Evolutionary conservation across 2,888 invertebrate species (phyloP).

Genomic region (Boloria selene): DNA sequence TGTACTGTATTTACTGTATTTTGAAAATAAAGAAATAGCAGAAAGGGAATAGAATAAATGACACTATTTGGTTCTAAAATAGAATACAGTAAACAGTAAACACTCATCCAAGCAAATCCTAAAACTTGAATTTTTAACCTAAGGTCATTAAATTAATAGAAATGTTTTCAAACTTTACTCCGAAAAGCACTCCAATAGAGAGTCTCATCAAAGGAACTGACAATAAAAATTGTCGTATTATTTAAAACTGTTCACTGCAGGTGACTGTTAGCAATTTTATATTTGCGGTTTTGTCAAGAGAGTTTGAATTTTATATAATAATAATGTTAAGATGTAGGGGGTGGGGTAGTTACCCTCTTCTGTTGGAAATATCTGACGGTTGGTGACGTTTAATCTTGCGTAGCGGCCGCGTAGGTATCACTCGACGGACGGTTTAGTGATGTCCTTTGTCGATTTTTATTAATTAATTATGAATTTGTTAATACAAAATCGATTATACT

Average conservation of each 20-base stretch:
- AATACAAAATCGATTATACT: neutral
- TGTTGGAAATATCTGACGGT: constrained; percentile 65
- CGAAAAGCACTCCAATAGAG: neutral
- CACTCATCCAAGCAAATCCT: no score
- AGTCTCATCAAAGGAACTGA: constrained; percentile 13
- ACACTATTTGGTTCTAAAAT: no score
- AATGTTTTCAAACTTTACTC: neutral
- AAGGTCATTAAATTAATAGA: no score
- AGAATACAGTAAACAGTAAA: no score
- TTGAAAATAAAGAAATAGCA: no score
- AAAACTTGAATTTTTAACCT: no score
- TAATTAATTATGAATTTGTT: constrained; percentile 1
- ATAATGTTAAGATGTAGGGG: constrained; percentile 43
- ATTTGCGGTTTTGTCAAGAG: constrained; percentile 1
- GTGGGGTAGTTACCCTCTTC: constrained; percentile 44
- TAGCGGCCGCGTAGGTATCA: constrained; percentile 74
- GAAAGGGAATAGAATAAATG: no score
- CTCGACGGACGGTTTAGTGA: constrained; percentile 61
- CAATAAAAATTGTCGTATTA: constrained; percentile 42
- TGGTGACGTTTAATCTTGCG: constrained; percentile 82
- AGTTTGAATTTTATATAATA: constrained; percentile 45
- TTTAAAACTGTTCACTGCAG: constrained; percentile 60
- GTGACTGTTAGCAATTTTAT: constrained; percentile 57
- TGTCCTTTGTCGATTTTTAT: constrained; percentile 38
- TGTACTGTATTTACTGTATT: no score